Evolutionary conservation across 2,113 vertebrate species (phyloP).

Genomic region (Toxostoma redivivum): DNA sequence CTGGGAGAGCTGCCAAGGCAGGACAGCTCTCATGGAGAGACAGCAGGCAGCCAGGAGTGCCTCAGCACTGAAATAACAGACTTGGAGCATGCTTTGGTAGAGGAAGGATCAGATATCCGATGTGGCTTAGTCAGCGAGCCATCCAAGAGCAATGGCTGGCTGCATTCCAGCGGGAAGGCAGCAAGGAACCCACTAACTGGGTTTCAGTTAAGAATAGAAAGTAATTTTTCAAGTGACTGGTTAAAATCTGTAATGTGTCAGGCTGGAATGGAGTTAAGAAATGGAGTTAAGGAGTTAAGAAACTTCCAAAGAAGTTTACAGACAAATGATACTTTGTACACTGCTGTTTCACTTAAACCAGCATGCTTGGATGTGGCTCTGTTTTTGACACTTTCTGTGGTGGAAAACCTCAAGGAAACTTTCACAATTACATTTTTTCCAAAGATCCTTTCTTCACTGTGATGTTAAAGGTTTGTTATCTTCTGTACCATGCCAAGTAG

Average conservation of each 20-base stretch:
- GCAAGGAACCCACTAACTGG: neutral
- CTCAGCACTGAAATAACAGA: neutral
- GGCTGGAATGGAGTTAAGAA: neutral
- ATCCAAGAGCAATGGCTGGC: neutral
- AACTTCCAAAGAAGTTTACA: neutral
- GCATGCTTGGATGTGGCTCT: neutral
- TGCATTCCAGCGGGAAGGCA: neutral
- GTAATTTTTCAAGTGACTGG: neutral
- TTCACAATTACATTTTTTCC: neutral
- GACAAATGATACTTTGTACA: neutral
- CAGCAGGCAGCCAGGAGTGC: neutral
- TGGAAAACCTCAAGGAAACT: neutral
- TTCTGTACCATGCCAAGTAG: neutral
- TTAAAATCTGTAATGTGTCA: neutral
- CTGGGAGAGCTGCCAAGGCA: neutral
- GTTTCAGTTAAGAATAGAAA: neutral
- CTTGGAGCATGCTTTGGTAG: neutral
- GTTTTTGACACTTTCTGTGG: neutral
- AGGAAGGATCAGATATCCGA: neutral
- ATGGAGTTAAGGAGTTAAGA: neutral
- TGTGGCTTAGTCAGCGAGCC: neutral
- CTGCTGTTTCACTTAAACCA: neutral
- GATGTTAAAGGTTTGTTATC: neutral
- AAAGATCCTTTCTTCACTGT: neutral
- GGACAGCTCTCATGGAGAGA: neutral